Percentiles rank a stretch among this genome's conserved stretches.
Conservation (phyloP, 2,113 vertebrate genomes). For the Daubentonia madagascariensis region DNA sequence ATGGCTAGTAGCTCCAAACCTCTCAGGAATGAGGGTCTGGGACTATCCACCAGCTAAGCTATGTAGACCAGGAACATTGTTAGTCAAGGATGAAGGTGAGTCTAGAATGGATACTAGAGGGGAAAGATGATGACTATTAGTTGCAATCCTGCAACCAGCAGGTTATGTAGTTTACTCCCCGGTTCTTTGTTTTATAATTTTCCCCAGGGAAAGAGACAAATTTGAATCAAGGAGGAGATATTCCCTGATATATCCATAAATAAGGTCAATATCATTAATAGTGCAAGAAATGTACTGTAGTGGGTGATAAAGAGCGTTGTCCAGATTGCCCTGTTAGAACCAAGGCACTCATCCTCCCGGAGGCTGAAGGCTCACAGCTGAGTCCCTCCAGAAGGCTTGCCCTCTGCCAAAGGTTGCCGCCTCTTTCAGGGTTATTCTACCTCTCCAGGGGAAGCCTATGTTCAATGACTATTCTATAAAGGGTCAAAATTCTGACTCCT, state of each 20-base stretch:
- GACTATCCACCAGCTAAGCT: background rate
- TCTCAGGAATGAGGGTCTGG: background rate
- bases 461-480: background rate
- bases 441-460: background rate
- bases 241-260: too few species aligned
- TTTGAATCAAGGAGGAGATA: background rate
- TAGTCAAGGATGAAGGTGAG: background rate
- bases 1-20: background rate
- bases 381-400: background rate
- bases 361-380: background rate
- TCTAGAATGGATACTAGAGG: background rate
- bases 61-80: background rate
- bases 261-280: too few species aligned
- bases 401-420: background rate
- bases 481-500: background rate
- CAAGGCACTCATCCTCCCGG: background rate
- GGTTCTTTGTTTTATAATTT: background rate
- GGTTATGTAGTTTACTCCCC: background rate
- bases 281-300: background rate
- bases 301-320: rapidly evolving
- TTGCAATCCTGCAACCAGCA: background rate
- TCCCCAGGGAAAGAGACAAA: background rate
- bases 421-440: background rate
- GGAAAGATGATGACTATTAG: background rate
- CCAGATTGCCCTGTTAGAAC: background rate